Percentiles rank a stretch among this genome's conserved stretches.
Evolutionary conservation across 1,140 invertebrate species (phyloP).

Genomic region (Lucilia sericata): DNA sequence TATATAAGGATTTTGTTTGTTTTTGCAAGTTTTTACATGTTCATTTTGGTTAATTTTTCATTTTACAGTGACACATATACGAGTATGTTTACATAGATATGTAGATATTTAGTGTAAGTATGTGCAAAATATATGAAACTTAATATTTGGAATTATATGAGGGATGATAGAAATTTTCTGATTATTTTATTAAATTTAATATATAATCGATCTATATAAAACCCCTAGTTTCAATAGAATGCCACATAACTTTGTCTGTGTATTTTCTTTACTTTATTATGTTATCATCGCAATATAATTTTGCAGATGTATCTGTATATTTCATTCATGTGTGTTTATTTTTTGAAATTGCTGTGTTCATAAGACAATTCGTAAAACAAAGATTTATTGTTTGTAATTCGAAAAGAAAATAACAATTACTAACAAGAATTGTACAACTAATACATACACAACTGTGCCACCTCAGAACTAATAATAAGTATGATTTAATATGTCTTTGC

Average conservation of each 20-base stretch:
- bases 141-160: not conserved
- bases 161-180: not conserved
- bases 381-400: not conserved
- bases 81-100: not conserved
- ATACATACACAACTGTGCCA: too few relatives aligned
- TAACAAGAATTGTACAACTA: not conserved
- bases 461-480: too few relatives aligned
- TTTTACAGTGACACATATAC: not conserved
- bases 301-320: too few relatives aligned
- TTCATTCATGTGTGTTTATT: not conserved
- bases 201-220: too few relatives aligned
- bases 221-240: too few relatives aligned
- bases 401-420: not conserved
- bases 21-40: constrained; percentile 1
- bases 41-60: constrained; percentile 24
- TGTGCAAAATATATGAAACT: not conserved
- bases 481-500: too few relatives aligned
- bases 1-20: not conserved
- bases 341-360: not conserved
- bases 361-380: not conserved
- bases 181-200: too few relatives aligned
- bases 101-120: not conserved
- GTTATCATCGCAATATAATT: too few relatives aligned
- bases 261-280: too few relatives aligned
- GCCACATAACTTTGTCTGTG: too few relatives aligned